Evolutionary conservation across 2,113 vertebrate genomes (phyloP), one percentile per base, ranked within the genome.

Genomic region (Daphoenositta chrysoptera): DNA sequence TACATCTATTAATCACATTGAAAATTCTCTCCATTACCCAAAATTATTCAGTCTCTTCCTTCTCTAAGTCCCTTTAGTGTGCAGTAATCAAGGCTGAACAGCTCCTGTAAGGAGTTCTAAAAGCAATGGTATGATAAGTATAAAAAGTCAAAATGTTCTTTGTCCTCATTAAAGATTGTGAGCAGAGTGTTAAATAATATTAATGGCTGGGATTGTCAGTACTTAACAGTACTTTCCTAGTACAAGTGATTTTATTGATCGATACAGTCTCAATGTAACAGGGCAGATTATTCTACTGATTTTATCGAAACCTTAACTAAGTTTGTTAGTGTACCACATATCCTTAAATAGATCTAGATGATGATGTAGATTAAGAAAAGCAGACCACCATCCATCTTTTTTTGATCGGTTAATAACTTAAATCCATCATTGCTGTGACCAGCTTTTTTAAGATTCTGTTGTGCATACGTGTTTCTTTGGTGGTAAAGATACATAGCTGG

Each of bases 311-410:
- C 97, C 98, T 98, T 99, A 99, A 99, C 99, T 99, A 99, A 99
- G 98, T 99, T 99, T 99, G 99, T 99, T 99, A 99, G 99, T 98
- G 95, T 95, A 97, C 96, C 97, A 97, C 97, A 93, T 99, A 99
- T 99, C 99, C 99, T 99, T 99, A 99, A 99, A 99, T 99, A 99
- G 98, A 99, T 99, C 99, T 99, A 99, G 99, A 99, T 99, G 99
- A 99, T 99, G 99, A 99, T 99, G 98, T 99, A 99, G 99, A 99
- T 99, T 99, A 99, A 98, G 98, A 98, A 98, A 97, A 99, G 98
- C 98, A 98, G 98, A 90, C 97, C 96, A 81, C 98, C 99, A 99
- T 99, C 99, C 99, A 99, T 99, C 99, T 99, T 99, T 96, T 98
- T 99, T 98, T 99, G 99, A 99, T 99, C 98, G 86, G 99, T 99